A percentile compares a stretch with the other conserved stretches of the same genome.
Evolutionary conservation across 2,888 invertebrate species (phyloP).

Genomic region (Ectobius pallidus): DNA sequence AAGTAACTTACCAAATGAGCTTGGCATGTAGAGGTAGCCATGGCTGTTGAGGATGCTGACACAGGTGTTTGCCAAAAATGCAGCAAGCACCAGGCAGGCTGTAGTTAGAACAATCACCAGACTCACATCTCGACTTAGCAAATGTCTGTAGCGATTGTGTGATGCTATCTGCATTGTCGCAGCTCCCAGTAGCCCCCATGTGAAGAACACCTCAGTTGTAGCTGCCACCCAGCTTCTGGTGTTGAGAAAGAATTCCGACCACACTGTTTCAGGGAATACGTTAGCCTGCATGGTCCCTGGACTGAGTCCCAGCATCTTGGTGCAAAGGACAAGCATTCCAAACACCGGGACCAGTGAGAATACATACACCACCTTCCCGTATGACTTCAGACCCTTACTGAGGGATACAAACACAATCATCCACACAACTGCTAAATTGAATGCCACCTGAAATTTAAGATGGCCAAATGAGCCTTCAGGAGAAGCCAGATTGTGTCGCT

Average conservation of each 20-base stretch:
- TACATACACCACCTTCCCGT: slow-evolving; percentile 82
- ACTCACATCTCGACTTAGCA: slow-evolving; percentile 64
- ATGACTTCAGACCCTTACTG: slow-evolving; percentile 83
- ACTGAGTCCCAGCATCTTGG: slow-evolving; percentile 75
- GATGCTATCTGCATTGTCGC: slow-evolving; percentile 81
- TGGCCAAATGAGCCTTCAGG: slow-evolving; percentile 61
- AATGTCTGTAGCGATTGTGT: slow-evolving; percentile 71
- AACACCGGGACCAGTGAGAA: slow-evolving; percentile 80
- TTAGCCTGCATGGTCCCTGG: slow-evolving; percentile 68
- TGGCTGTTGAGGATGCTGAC: slow-evolving; percentile 76
- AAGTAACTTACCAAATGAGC: slow-evolving; percentile 81
- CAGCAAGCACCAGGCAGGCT: slow-evolving; percentile 73
- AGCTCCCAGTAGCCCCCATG: slow-evolving; percentile 85
- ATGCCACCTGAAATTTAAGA: slow-evolving; percentile 86
- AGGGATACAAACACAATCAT: slow-evolving; percentile 86
- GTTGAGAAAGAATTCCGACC: slow-evolving; percentile 85
- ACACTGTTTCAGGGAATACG: slow-evolving; percentile 79
- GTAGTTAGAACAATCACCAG: slow-evolving; percentile 75
- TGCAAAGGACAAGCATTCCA: slow-evolving; percentile 74
- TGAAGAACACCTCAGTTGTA: slow-evolving; percentile 85
- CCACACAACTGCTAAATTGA: slow-evolving; percentile 90
- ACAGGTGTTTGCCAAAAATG: slow-evolving; percentile 83
- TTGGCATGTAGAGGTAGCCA: slow-evolving; percentile 77
- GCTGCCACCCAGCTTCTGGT: slow-evolving; percentile 89
- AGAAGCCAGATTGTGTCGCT: slow-evolving; percentile 60